Evolutionary conservation across 1,140 invertebrate genomes (phyloP), one percentile per base, ranked within the genome.

Genomic region (Hyles euphorbiae): DNA sequence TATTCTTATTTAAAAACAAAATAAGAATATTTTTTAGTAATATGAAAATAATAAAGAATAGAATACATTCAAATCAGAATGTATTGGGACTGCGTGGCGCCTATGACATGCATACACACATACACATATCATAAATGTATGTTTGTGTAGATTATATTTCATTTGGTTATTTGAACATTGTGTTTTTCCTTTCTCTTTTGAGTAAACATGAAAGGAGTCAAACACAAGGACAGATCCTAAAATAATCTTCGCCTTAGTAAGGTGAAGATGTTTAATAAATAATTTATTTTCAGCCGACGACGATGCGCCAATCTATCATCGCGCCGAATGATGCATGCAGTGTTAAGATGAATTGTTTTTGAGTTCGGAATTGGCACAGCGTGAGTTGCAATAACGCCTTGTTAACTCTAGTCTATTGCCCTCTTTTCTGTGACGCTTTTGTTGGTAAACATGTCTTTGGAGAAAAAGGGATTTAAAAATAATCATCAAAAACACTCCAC

Each of bases 341-440:
- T 34, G n/a, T 52, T 44, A 60, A 61, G 12, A 47, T 59, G 47
- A 63, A 55, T 56, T 34, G 32, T 34, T 11, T 44, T 61, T 58
- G 44, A 63, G 49, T 56, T 49, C 54, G 64, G 55, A 68, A 65
- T 70, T 70, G 70, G 70, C 70, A 73, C 63, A 58, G 48, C 55
- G 54, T 53, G 36, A 53, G 32, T 65, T 12, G 46, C 61, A 63
- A 62, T 65, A 58, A 63, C 60, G 63, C 70, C 56, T 54, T 63
- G 50, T 51, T 43, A 12, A 50, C 53, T 47, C 44, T 52, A 34
- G 61, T 46, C 7, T 56, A 59, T 59, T 63, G 54, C 40, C 44
- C 60, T 34, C 53, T 6, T 56, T 56, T 7, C 8, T 11, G 32
- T 48, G 11, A 54, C 36, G 5, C 11, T 45, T 46, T 11, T 56